These are phyloP conservation scores for Patella ulyssiponensis DNA, from an alignment of 2,888 invertebrate species.

Conservation along the genomic window DNA sequence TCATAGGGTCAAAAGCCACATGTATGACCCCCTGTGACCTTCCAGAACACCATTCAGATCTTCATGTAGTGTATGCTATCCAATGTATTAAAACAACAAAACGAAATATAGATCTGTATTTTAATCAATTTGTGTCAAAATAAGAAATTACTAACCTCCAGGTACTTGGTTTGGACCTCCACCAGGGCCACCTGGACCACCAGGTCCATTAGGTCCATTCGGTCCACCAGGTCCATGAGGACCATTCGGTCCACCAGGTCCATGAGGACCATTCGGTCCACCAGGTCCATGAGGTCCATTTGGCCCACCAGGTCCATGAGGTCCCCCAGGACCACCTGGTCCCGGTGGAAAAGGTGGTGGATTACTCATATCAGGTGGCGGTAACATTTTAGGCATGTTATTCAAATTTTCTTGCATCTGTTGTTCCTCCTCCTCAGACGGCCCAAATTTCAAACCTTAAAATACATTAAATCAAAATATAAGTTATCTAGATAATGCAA, in stretches of 20 bases:
- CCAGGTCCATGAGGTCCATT: not conserved
- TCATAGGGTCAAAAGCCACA: too few species aligned
- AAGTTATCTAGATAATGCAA: too few species aligned
- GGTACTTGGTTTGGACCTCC: conserved; percentile 26
- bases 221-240: not conserved
- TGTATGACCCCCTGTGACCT: too few species aligned
- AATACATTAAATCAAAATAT: not conserved
- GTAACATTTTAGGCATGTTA: not conserved
- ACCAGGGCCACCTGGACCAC: conserved; percentile 21
- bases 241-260: not conserved
- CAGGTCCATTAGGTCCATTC: not conserved
- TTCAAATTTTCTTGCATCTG: conserved; percentile 19
- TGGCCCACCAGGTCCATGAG: not conserved
- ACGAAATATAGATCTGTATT: too few species aligned
- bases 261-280: not conserved
- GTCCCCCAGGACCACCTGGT: not conserved
- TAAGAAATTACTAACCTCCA: not conserved
- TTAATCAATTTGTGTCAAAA: too few species aligned
- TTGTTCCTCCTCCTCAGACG: conserved; percentile 18
- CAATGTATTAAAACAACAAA: too few species aligned
- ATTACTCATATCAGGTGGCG: not conserved
- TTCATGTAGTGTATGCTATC: too few species aligned
- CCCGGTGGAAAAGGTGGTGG: not conserved
- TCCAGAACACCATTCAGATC: too few species aligned
- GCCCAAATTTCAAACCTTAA: conserved; percentile 26